phyloP scores from a whole-genome alignment of 2,888 invertebrate genomes.

The Flexamia atlantica region DNA sequence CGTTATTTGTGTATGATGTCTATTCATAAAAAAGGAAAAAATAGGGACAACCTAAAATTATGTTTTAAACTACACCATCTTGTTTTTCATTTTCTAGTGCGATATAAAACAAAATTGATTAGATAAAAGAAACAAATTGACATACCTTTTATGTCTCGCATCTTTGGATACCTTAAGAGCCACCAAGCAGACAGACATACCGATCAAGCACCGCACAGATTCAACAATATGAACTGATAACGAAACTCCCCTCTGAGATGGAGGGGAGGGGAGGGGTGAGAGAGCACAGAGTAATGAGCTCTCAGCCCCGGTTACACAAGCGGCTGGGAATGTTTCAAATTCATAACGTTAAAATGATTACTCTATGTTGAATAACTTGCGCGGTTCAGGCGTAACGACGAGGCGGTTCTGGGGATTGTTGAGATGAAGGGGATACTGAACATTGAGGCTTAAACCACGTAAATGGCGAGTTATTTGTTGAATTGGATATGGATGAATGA shows the following conservation, averaged over 20 bases:
- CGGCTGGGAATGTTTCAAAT: slow-evolving; percentile 27
- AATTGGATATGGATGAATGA: too few relatives aligned
- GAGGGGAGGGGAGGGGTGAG: not conserved
- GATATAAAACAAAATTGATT: too few relatives aligned
- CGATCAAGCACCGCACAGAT: not conserved
- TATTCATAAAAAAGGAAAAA: too few relatives aligned
- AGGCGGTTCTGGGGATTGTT: too few relatives aligned
- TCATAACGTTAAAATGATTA: slow-evolving; percentile 29
- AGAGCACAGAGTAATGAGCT: slow-evolving; percentile 1
- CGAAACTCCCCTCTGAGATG: not conserved
- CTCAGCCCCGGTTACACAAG: not conserved
- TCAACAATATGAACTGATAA: not conserved
- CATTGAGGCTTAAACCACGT: too few relatives aligned
- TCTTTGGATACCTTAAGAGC: not conserved
- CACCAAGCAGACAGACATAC: not conserved
- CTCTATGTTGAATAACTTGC: slow-evolving; percentile 27
- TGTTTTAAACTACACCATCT: too few relatives aligned
- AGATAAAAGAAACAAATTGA: not conserved
- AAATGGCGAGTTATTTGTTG: too few relatives aligned
- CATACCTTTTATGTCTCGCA: not conserved
- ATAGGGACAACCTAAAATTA: too few relatives aligned
- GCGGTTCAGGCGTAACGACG: not conserved
- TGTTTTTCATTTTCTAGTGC: too few relatives aligned
- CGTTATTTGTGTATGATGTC: too few relatives aligned
- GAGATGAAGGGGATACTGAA: too few relatives aligned